A percentile compares a stretch with the other conserved stretches of the same genome.
Conservation (phyloP, 2,797 vertebrate genomes). For the Diplodus sargus region DNA sequence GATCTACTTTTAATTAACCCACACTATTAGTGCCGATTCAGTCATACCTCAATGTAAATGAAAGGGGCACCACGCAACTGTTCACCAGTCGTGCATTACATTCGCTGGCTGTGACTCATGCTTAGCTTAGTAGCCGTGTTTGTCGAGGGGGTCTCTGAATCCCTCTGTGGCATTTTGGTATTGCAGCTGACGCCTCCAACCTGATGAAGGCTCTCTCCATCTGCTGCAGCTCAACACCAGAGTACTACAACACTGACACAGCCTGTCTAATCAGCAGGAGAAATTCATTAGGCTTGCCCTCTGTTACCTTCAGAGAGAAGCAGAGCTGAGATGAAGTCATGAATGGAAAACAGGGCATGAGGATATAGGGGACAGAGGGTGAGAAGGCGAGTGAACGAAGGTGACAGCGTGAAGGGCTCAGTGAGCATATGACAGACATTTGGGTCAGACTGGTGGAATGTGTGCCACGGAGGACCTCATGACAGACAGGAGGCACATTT, state of each 20-base stretch:
- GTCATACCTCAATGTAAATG: constrained; percentile 20
- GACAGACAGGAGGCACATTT: constrained; percentile 79
- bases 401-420: constrained; percentile 44
- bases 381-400: constrained; percentile 22
- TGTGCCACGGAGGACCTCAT: constrained; percentile 69
- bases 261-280: constrained; percentile 68
- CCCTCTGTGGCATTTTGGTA: constrained; percentile 70
- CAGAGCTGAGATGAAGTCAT: constrained; percentile 32
- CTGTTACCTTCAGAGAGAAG: constrained; percentile 7
- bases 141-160: constrained; percentile 66
- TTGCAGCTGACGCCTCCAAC: constrained; percentile 71
- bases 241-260: constrained; percentile 56
- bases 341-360: constrained; percentile 25
- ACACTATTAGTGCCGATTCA: not conserved
- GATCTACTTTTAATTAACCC: constrained; percentile 11
- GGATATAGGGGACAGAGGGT: constrained; percentile 21
- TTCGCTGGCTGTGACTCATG: constrained; percentile 52
- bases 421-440: constrained; percentile 66
- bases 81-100: constrained; percentile 36
- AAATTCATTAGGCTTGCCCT: constrained; percentile 74
- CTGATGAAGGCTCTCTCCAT: constrained; percentile 75
- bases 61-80: constrained; percentile 34
- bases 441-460: constrained; percentile 62
- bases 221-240: constrained; percentile 60
- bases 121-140: constrained; percentile 61